Conservation (phyloP, 2,888 invertebrate genomes). For the Scrobipalpa costella region DNA sequence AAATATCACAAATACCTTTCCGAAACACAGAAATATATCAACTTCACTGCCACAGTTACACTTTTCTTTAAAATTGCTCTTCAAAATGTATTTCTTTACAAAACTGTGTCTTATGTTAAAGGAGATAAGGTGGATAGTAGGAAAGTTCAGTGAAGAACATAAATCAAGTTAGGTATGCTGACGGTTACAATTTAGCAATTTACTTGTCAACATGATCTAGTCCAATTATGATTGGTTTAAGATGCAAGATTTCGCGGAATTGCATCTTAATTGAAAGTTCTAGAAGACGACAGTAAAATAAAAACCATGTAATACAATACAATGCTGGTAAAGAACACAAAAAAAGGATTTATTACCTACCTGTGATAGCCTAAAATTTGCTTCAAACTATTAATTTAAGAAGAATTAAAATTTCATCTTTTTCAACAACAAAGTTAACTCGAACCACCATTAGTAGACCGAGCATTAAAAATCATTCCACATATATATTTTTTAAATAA, state of each 20-base stretch:
- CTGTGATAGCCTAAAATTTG: too few species aligned
- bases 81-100: conserved; percentile 26
- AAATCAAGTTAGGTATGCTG: conserved; percentile 63
- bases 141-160: conserved; percentile 36
- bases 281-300: too few species aligned
- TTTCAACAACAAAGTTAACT: too few species aligned
- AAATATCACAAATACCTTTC: conserved; percentile 46
- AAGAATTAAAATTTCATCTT: too few species aligned
- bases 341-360: too few species aligned
- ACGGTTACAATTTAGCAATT: conserved; percentile 70
- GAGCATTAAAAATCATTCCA: too few species aligned
- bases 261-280: too few species aligned
- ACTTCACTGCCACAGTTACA: conserved; percentile 57
- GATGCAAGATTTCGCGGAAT: conserved; percentile 32
- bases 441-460: too few species aligned
- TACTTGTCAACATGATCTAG: conserved; percentile 69
- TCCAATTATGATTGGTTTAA: conserved; percentile 52
- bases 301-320: too few species aligned
- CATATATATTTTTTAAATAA: too few species aligned
- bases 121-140: conserved; percentile 37
- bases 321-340: too few species aligned
- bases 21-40: conserved; percentile 56
- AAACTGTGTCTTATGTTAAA: conserved; percentile 23
- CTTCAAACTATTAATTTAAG: too few species aligned
- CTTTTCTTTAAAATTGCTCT: conserved; percentile 47